A percentile compares a stretch with the other conserved stretches of the same genome.
Conservation (phyloP, 2,113 vertebrate species). For the Symphodus melops region DNA sequence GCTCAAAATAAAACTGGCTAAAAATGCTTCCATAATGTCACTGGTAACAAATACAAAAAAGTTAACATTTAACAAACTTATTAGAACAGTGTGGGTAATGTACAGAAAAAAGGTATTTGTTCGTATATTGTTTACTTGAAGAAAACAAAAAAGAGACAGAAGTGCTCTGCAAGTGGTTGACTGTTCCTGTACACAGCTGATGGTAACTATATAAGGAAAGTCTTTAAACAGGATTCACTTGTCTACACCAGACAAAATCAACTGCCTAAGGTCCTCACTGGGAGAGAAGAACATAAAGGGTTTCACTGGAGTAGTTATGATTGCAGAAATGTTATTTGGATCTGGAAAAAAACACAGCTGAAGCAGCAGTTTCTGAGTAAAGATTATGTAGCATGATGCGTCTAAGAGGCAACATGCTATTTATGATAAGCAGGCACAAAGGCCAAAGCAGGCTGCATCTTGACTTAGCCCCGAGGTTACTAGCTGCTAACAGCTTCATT, state of each 20-base stretch:
- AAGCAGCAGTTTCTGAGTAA: slow-evolving; percentile 43
- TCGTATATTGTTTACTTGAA: slow-evolving; percentile 18
- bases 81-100: slow-evolving; percentile 18
- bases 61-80: slow-evolving; percentile 1
- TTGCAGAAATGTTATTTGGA: slow-evolving; percentile 11
- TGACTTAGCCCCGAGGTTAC: slow-evolving; percentile 22
- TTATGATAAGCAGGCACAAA: slow-evolving; percentile 31
- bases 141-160: slow-evolving; percentile 16
- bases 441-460: slow-evolving; percentile 35
- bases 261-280: slow-evolving; percentile 30
- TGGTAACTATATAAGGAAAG: slow-evolving; percentile 1
- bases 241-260: slow-evolving; percentile 27
- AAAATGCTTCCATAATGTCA: slow-evolving; percentile 22
- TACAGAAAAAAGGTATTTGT: slow-evolving; percentile 32
- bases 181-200: slow-evolving; percentile 38
- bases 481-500: slow-evolving; percentile 18
- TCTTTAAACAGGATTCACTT: background rate
- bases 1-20: slow-evolving; percentile 35
- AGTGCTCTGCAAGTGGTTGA: slow-evolving; percentile 39
- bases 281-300: slow-evolving; percentile 31
- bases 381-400: slow-evolving; percentile 34
- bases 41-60: background rate
- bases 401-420: slow-evolving; percentile 7
- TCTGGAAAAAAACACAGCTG: slow-evolving; percentile 45
- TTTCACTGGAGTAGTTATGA: slow-evolving; percentile 21